Evolutionary conservation across 2,888 invertebrate species (phyloP).

Genomic region (Liodrosophila aerea): DNA sequence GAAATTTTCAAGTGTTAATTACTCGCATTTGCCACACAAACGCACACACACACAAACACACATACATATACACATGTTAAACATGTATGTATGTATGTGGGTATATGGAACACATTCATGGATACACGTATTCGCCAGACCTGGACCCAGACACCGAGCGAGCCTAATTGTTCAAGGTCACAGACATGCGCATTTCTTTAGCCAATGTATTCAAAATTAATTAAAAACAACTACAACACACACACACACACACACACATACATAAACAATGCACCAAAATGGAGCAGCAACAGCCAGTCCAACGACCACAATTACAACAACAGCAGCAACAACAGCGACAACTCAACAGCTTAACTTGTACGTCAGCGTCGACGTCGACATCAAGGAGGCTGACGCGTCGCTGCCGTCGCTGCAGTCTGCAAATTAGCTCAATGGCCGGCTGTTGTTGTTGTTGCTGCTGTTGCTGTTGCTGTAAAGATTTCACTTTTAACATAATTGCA

Average conservation of each 20-base stretch:
- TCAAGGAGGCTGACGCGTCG: background rate
- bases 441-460: constrained; percentile 15
- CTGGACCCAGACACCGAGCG: constrained; percentile 51
- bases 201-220: constrained; percentile 71
- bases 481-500: constrained; percentile 60
- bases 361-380: constrained; percentile 22
- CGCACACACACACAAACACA: constrained; percentile 21
- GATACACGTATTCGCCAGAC: constrained; percentile 53
- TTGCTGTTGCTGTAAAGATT: constrained; percentile 34
- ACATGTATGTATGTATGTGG: constrained; percentile 49
- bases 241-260: constrained; percentile 15
- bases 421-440: constrained; percentile 59
- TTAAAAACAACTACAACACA: constrained; percentile 58
- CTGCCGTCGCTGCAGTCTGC: constrained; percentile 25
- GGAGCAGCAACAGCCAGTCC: constrained; percentile 17
- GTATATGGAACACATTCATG: constrained; percentile 66
- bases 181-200: constrained; percentile 74
- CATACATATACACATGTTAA: constrained; percentile 11
- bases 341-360: constrained; percentile 25
- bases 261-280: constrained; percentile 50
- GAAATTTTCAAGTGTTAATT: constrained; percentile 76
- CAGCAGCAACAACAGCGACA: constrained; percentile 8
- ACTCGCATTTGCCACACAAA: constrained; percentile 59
- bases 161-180: constrained; percentile 76
- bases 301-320: background rate